Evolutionary conservation across 2,113 vertebrate species (phyloP).

Genomic region (Hemibagrus wyckioides): DNA sequence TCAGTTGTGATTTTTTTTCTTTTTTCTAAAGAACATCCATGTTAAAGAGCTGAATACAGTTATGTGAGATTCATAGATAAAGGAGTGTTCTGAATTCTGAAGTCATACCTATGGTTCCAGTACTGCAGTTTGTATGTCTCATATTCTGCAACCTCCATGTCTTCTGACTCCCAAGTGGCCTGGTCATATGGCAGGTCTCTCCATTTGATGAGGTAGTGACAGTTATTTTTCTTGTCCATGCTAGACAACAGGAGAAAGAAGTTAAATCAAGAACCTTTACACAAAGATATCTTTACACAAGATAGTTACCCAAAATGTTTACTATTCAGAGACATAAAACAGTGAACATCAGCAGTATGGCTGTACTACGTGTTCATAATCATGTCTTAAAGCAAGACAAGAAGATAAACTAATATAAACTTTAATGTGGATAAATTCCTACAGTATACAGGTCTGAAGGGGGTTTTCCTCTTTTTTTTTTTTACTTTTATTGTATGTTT

Average conservation of each 20-base stretch:
- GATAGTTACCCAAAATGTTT: too few relatives aligned
- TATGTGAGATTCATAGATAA: not conserved
- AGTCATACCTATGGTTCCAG: conserved; percentile 96
- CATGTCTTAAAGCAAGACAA: too few relatives aligned
- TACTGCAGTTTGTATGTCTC: conserved; percentile 86
- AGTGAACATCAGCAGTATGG: too few relatives aligned
- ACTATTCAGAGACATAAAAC: not conserved
- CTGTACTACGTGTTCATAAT: too few relatives aligned
- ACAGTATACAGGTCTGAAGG: too few relatives aligned
- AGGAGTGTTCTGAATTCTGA: too few relatives aligned
- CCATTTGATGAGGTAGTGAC: conserved; percentile 98
- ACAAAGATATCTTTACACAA: too few relatives aligned
- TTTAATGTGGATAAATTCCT: too few relatives aligned
- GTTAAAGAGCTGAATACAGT: not conserved
- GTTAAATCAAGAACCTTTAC: not conserved
- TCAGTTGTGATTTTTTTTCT: not conserved
- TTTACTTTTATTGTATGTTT: too few relatives aligned
- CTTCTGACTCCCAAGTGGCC: conserved; percentile 93
- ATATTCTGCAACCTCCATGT: conserved; percentile 91
- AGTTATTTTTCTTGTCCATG: conserved; percentile 91
- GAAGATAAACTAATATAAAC: too few relatives aligned
- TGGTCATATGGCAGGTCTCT: conserved; percentile 90
- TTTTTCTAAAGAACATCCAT: not conserved
- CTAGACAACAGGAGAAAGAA: conserved; percentile 62
- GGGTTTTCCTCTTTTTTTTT: too few relatives aligned